These are phyloP conservation scores for Leptinotarsa tumamoca DNA, from an alignment of 2,888 invertebrate species.

Conservation along the genomic window DNA sequence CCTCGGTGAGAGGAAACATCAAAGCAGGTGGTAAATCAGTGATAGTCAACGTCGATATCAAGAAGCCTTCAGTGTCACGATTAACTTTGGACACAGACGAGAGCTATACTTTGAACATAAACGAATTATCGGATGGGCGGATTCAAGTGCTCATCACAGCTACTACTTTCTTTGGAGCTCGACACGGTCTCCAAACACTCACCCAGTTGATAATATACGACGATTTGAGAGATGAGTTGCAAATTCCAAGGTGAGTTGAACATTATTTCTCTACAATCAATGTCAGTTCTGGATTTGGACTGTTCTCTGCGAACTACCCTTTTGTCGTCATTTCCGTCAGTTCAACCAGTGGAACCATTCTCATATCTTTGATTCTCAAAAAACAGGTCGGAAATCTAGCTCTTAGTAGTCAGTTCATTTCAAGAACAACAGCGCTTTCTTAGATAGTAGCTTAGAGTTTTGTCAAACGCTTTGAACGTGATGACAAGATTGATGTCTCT, in stretches of 20 bases:
- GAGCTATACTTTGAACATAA: constrained; percentile 69
- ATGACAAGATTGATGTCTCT: too few species aligned
- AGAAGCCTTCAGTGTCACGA: constrained; percentile 45
- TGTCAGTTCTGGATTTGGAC: too few species aligned
- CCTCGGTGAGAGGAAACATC: constrained; percentile 41
- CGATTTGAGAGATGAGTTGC: constrained; percentile 71
- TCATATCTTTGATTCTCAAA: too few species aligned
- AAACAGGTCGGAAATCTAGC: too few species aligned
- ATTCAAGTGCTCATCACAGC: constrained; percentile 71
- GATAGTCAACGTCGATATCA: constrained; percentile 62
- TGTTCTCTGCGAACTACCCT: too few species aligned
- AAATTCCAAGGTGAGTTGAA: constrained; percentile 68
- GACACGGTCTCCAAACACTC: constrained; percentile 78
- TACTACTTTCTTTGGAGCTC: constrained; percentile 75
- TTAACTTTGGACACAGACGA: constrained; percentile 72
- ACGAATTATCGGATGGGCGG: constrained; percentile 64
- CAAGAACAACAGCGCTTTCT: too few species aligned
- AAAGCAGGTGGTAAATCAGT: constrained; percentile 65
- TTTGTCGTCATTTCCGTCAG: too few species aligned
- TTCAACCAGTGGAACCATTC: too few species aligned
- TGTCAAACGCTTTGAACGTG: too few species aligned
- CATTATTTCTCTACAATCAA: background rate
- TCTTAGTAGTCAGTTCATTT: too few species aligned
- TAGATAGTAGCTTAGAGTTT: too few species aligned
- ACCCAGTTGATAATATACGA: constrained; percentile 77